These are phyloP conservation scores for Lutjanus argentimaculatus DNA, from an alignment of 2,797 vertebrate genomes.

Conservation along the genomic window DNA sequence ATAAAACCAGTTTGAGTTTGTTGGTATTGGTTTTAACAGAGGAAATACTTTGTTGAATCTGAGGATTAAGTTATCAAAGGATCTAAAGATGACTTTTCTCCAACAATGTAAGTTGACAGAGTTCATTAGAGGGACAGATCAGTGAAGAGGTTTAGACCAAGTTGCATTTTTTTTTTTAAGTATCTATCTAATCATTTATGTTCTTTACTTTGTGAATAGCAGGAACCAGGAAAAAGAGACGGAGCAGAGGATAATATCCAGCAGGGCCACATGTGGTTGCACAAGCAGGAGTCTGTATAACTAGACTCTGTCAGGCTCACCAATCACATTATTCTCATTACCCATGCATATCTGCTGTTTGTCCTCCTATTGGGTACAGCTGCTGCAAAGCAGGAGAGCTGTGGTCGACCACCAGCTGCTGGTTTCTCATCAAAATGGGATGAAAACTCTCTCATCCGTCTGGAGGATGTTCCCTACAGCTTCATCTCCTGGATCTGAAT, in stretches of 20 bases:
- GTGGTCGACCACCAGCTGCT: slow-evolving; percentile 42
- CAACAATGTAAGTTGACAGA: no score
- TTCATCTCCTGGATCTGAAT: slow-evolving; percentile 64
- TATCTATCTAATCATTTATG: neutral
- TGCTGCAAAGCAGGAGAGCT: slow-evolving; percentile 36
- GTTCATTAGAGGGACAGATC: no score
- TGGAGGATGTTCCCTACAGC: slow-evolving; percentile 32
- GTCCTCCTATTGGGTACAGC: slow-evolving; percentile 53
- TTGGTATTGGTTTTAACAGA: no score
- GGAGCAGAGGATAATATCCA: neutral
- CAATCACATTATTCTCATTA: slow-evolving; percentile 9
- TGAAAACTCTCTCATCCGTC: slow-evolving; percentile 20
- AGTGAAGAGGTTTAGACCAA: no score
- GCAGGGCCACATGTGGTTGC: slow-evolving; percentile 29
- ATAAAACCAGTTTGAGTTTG: neutral
- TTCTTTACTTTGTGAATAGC: neutral
- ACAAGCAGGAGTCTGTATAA: neutral
- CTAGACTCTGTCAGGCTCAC: slow-evolving; percentile 10
- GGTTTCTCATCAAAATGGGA: slow-evolving; percentile 73
- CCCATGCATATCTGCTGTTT: slow-evolving; percentile 7
- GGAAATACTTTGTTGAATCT: no score
- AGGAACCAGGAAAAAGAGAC: slow-evolving; percentile 10
- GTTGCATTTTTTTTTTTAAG: no score
- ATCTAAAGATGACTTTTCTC: no score
- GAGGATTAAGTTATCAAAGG: no score